Evolutionary conservation across 2,888 invertebrate genomes (phyloP), one percentile per base, ranked within the genome.

Genomic region (Noctuana brunneofusca): DNA sequence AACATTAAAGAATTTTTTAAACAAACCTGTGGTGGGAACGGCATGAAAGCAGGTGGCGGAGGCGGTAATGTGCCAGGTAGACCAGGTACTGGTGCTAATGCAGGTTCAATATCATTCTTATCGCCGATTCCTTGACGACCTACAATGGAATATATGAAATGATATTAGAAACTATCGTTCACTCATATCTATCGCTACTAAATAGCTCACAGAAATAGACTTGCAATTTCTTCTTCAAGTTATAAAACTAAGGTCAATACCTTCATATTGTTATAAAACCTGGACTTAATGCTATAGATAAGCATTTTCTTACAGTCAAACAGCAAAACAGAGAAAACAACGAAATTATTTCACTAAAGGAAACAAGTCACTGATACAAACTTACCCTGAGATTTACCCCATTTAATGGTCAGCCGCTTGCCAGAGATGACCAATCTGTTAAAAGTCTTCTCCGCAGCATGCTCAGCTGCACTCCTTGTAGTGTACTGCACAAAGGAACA

Each of bases 401-500:
- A 99, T 80, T 99, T 98, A 68, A 99, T 98, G n/a, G 97, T 97
- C 1, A 99, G 92, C 53, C 98, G 93, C 68, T 98, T 94, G 0
- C 97, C 97, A 35, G 96, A 96, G 18, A 94, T 87, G 2, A 94
- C 93, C 30, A 99, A 89, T 76, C 99, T 97, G 81, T 99, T 99
- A 82, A 99, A 99, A 0, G 98, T 97, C 78, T 97, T 96, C 73
- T 98, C 98, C 0, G 98, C 98, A 0, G 99, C 99, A 69, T 96
- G 92, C 84, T 99, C 99, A 0, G 99, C 97, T 0, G 98, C 96
- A 54, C 93, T 92, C 62, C 99, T 93, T 5, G 96, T 95, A 0
- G 99, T 98, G 84, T 97, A 99, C 80, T 99, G 98, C 2, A 99
- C 96, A 82, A 99, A 99, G 0, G 98, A 98, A 89, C 99, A 99